These are phyloP conservation scores for Metridium senile DNA, from an alignment of 92 coral and sea anemone species.

Conservation along the genomic window DNA sequence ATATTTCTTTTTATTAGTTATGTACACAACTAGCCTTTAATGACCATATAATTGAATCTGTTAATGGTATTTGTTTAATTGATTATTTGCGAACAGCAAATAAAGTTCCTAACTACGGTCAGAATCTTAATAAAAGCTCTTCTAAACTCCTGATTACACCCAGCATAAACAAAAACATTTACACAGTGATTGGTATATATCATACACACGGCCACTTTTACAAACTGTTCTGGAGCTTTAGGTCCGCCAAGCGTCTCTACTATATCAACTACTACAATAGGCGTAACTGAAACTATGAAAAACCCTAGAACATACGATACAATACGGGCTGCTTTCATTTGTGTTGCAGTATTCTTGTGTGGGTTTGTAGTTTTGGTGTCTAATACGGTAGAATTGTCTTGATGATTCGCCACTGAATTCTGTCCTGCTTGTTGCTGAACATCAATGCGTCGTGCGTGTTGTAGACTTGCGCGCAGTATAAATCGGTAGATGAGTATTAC, in stretches of 20 bases:
- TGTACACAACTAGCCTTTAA: no score
- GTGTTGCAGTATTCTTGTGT: conserved; percentile 35
- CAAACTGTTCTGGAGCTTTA: conserved; percentile 30
- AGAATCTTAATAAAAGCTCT: conserved; percentile 46
- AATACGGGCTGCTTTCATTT: conserved; percentile 51
- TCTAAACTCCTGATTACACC: conserved; percentile 60
- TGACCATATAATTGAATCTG: no score
- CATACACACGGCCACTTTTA: conserved; percentile 60
- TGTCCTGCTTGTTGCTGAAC: conserved; percentile 24
- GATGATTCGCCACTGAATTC: neutral
- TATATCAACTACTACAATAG: conserved; percentile 56
- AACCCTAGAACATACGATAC: conserved; percentile 57
- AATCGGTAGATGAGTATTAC: conserved; percentile 53
- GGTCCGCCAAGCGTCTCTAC: conserved; percentile 64
- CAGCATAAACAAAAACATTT: conserved; percentile 70
- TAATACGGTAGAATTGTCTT: no score
- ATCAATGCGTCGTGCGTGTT: conserved; percentile 52
- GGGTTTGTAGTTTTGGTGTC: no score
- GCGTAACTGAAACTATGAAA: conserved; percentile 57
- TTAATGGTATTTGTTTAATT: no score
- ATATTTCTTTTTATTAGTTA: no score
- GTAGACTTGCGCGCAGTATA: conserved; percentile 55
- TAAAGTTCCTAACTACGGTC: neutral
- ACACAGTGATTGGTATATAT: conserved; percentile 61
- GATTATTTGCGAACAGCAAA: no score